Conservation (phyloP, 2,113 vertebrate genomes). For the Rhabdomys dilectus region DNA sequence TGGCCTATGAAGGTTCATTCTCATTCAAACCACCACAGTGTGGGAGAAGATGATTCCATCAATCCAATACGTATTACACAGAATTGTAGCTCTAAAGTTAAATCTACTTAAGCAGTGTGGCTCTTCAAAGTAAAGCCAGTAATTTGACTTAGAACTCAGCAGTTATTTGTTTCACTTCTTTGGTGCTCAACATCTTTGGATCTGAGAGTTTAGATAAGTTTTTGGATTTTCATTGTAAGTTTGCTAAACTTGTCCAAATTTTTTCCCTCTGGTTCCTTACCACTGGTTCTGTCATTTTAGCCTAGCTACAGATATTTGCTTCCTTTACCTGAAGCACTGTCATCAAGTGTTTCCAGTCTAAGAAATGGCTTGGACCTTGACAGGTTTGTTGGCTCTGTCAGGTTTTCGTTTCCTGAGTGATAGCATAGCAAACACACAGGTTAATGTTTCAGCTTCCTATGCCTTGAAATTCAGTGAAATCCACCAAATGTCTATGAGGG, state of each 20-base stretch:
- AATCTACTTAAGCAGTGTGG: too few relatives aligned
- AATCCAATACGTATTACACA: background rate
- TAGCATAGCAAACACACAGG: background rate
- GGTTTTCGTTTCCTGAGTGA: background rate
- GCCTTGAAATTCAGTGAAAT: background rate
- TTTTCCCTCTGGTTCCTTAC: background rate
- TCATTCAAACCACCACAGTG: background rate
- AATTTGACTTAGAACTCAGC: background rate
- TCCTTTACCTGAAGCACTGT: background rate
- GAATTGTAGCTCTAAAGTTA: background rate
- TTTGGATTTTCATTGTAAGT: background rate
- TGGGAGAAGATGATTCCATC: background rate
- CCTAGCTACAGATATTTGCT: background rate
- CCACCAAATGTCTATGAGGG: background rate
- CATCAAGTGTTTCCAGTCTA: background rate
- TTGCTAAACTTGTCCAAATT: background rate
- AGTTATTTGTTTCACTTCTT: background rate
- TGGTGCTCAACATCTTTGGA: background rate
- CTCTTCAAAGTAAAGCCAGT: background rate
- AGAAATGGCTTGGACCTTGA: background rate
- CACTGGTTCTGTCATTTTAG: background rate
- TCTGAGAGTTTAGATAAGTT: background rate
- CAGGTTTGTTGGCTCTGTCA: background rate
- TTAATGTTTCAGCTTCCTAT: background rate
- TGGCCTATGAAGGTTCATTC: background rate